Percentiles rank a stretch among this genome's conserved stretches.
Conservation (phyloP, 1,140 invertebrate species). For the Penaeus vannamei region DNA sequence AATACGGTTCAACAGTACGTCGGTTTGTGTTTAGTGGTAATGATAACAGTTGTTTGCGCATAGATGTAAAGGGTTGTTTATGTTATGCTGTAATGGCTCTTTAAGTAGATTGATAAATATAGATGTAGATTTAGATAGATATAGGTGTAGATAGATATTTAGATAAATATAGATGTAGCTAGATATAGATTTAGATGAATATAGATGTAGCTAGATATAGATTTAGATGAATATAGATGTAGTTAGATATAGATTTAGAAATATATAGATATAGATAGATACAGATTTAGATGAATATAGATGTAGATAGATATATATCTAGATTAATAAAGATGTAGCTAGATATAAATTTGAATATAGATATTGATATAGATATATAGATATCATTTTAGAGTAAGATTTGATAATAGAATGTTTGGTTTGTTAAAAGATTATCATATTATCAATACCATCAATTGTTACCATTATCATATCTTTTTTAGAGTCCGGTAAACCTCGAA, state of each 20-base stretch:
- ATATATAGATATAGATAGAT: not conserved
- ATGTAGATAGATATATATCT: not conserved
- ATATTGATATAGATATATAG: not conserved
- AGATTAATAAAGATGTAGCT: no score
- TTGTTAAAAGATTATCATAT: no score
- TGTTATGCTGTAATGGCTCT: no score
- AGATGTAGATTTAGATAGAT: not conserved
- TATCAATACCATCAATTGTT: no score
- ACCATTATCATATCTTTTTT: not conserved
- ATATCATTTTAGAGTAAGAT: not conserved
- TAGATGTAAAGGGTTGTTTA: no score
- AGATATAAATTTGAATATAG: no score
- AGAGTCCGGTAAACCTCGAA: not conserved
- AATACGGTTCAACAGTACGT: no score
- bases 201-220: not conserved
- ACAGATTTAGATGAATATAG: not conserved
- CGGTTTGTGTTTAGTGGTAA: no score
- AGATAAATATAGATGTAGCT: not conserved
- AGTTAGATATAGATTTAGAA: not conserved
- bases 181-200: not conserved
- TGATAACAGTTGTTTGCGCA: no score
- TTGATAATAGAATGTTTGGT: not conserved
- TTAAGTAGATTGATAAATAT: no score
- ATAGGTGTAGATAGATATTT: slow-evolving; percentile 20
- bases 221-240: not conserved